phyloP scores from a whole-genome alignment of 2,888 invertebrate genomes.

The Epistrophe grossulariae region DNA sequence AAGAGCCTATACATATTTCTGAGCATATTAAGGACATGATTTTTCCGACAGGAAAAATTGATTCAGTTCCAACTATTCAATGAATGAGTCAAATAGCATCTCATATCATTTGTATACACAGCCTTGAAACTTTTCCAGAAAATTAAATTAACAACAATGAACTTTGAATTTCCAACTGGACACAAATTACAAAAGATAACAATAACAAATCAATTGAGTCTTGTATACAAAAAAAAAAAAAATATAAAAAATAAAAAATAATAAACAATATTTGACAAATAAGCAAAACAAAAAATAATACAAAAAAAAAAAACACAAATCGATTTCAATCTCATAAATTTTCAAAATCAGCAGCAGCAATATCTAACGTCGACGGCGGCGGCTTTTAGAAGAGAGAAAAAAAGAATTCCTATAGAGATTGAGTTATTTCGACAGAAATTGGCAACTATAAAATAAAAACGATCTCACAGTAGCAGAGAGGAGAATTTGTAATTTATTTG shows the following conservation, averaged over 20 bases:
- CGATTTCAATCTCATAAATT: slow-evolving; percentile 25
- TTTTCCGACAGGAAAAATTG: background rate
- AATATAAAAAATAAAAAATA: background rate
- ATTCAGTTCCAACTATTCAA: slow-evolving; percentile 11
- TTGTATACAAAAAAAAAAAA: background rate
- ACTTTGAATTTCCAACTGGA: background rate
- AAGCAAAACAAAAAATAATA: background rate
- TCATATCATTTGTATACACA: background rate
- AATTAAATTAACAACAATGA: slow-evolving; percentile 1
- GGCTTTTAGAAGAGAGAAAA: background rate
- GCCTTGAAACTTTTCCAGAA: slow-evolving; percentile 15
- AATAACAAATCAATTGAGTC: slow-evolving; percentile 25
- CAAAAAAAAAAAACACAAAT: background rate
- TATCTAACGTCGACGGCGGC: background rate
- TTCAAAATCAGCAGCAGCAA: background rate
- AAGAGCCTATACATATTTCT: background rate
- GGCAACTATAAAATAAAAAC: slow-evolving; percentile 17
- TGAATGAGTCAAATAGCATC: background rate
- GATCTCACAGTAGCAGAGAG: background rate
- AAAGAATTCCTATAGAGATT: background rate
- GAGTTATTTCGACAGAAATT: slow-evolving; percentile 52
- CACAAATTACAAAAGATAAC: background rate
- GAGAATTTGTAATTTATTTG: slow-evolving; percentile 18
- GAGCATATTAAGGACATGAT: background rate
- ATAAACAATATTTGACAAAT: slow-evolving; percentile 6